Conservation (phyloP, 1,140 invertebrate genomes). For the Eueides isabella region DNA sequence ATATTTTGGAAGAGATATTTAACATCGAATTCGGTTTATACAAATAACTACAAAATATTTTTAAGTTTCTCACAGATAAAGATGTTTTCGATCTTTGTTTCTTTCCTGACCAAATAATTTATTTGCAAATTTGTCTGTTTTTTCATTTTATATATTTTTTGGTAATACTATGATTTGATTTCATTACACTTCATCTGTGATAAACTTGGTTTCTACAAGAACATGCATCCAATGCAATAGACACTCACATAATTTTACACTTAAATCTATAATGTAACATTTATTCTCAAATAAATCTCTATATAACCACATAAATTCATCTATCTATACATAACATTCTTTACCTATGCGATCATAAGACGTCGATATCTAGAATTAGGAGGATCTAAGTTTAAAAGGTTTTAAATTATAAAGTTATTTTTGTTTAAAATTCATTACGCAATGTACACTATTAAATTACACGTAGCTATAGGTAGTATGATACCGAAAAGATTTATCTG, state of each 20-base stretch:
- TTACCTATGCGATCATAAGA: slow-evolving; percentile 72
- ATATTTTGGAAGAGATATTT: slow-evolving; percentile 69
- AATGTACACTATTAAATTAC: slow-evolving; percentile 31
- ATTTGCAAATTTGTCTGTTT: no score
- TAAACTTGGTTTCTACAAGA: slow-evolving; percentile 41
- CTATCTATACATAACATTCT: slow-evolving; percentile 70
- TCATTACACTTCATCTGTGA: slow-evolving; percentile 23
- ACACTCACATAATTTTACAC: slow-evolving; percentile 49
- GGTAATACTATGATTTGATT: not conserved
- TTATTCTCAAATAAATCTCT: slow-evolving; percentile 64
- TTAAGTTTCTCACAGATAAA: slow-evolving; percentile 33
- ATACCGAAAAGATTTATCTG: not conserved
- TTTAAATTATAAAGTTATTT: slow-evolving; percentile 43
- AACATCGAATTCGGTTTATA: slow-evolving; percentile 73
- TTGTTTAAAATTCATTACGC: slow-evolving; percentile 57
- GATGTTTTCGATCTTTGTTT: not conserved
- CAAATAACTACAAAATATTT: slow-evolving; percentile 59
- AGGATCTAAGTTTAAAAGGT: slow-evolving; percentile 40
- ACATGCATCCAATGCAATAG: slow-evolving; percentile 65
- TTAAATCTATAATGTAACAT: slow-evolving; percentile 62
- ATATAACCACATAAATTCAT: slow-evolving; percentile 71
- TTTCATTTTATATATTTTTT: not conserved
- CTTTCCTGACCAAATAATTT: not conserved
- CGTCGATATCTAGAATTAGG: slow-evolving; percentile 46
- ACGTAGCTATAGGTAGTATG: slow-evolving; percentile 32